A percentile compares a stretch with the other conserved stretches of the same genome.
These are phyloP conservation scores for Meloidogyne floridensis DNA, from an alignment of 1,140 invertebrate genomes.

Conservation along the genomic window DNA sequence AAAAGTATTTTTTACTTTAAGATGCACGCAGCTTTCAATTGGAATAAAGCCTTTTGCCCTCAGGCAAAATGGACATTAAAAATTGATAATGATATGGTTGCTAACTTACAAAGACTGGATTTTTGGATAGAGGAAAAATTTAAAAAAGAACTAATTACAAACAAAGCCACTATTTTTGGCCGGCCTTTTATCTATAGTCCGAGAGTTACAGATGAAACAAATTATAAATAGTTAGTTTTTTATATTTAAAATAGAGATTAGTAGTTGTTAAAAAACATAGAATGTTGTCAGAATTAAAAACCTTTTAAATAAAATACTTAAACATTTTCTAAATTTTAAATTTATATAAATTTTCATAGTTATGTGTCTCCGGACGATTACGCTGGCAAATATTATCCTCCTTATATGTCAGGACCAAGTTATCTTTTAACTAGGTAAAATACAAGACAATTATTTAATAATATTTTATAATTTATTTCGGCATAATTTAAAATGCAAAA, in stretches of 20 bases:
- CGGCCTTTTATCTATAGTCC: not conserved
- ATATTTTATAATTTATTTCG: no score
- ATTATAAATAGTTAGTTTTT: not conserved
- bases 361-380: not conserved
- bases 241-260: not conserved
- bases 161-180: not conserved
- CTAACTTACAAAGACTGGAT: not conserved
- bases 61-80: not conserved
- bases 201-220: not conserved
- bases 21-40: not conserved
- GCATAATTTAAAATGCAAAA: no score
- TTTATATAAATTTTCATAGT: not conserved
- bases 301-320: not conserved
- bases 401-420: not conserved
- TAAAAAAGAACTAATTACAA: not conserved
- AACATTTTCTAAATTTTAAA: no score
- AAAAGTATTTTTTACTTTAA: not conserved
- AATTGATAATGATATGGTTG: conserved; percentile 1
- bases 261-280: no score
- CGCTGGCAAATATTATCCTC: not conserved
- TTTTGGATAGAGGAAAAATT: not conserved
- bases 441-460: not conserved
- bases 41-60: conserved; percentile 6
- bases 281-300: no score
- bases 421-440: not conserved